Evolutionary conservation across 2,113 vertebrate genomes (phyloP).

Genomic region (Etheostoma spectabile): DNA sequence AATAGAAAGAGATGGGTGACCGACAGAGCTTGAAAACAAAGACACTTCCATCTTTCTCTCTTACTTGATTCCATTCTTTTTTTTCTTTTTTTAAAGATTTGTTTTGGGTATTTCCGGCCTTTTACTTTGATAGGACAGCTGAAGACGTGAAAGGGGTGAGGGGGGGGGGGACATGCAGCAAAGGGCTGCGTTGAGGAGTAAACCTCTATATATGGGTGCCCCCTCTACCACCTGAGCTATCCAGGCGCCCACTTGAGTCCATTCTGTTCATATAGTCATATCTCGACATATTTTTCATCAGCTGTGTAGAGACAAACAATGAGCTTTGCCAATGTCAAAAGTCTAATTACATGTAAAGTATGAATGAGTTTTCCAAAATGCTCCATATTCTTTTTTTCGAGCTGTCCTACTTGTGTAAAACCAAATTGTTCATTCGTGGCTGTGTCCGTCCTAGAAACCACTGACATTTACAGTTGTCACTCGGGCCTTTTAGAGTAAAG

Average conservation of each 20-base stretch:
- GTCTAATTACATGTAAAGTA: not conserved
- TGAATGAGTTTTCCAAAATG: not conserved
- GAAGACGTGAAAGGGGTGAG: too few relatives aligned
- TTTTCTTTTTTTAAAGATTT: too few relatives aligned
- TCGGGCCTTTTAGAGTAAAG: not conserved
- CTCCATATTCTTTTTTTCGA: not conserved
- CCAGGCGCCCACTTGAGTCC: too few relatives aligned
- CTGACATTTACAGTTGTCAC: conserved; percentile 16
- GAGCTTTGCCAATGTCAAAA: conserved; percentile 6
- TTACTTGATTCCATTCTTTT: not conserved
- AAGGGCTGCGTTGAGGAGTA: too few relatives aligned
- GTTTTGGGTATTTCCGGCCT: too few relatives aligned
- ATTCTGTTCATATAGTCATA: not conserved
- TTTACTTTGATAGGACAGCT: too few relatives aligned
- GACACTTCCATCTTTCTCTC: not conserved
- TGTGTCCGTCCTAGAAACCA: not conserved
- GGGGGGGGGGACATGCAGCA: too few relatives aligned
- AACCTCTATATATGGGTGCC: too few relatives aligned
- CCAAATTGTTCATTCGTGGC: not conserved
- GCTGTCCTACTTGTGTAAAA: not conserved
- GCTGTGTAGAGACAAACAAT: not conserved
- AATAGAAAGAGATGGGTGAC: conserved; percentile 43
- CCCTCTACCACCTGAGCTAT: too few relatives aligned
- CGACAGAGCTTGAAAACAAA: conserved; percentile 30
- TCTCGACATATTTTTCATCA: not conserved